Percentiles rank a stretch among this genome's conserved stretches.
Conservation (phyloP, 2,888 invertebrate genomes). For the Noctua janthe region DNA sequence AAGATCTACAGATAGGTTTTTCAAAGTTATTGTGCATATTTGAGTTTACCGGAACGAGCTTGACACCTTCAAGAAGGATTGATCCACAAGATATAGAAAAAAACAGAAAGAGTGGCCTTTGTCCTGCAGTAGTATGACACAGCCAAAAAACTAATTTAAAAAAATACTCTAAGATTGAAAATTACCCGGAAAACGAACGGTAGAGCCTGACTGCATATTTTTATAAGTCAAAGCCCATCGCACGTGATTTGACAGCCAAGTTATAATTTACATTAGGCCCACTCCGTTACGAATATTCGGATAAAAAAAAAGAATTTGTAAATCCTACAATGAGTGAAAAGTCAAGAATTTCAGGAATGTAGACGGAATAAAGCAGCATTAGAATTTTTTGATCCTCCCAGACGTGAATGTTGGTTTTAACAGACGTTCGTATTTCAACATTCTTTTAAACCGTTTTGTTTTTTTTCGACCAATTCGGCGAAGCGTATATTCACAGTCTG, state of each 20-base stretch:
- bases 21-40: not conserved
- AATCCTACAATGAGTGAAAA: not conserved
- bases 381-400: constrained; percentile 9
- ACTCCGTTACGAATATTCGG: constrained; percentile 4
- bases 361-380: constrained; percentile 12
- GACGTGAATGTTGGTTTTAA: constrained; percentile 36
- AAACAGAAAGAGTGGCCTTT: not conserved
- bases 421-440: constrained; percentile 32
- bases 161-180: not conserved
- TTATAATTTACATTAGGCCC: not conserved
- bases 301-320: not conserved
- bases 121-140: not conserved
- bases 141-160: not conserved
- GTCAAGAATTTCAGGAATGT: constrained; percentile 1
- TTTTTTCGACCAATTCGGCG: constrained; percentile 20
- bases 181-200: not conserved
- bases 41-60: not conserved
- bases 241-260: not conserved
- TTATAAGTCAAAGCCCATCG: not conserved
- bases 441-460: constrained; percentile 24
- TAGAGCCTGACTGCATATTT: not conserved
- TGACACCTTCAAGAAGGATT: not conserved
- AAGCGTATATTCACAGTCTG: constrained; percentile 17
- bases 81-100: not conserved
- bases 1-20: not conserved